phyloP scores from a whole-genome alignment of 2,113 vertebrate species.

The Rhea americana region DNA sequence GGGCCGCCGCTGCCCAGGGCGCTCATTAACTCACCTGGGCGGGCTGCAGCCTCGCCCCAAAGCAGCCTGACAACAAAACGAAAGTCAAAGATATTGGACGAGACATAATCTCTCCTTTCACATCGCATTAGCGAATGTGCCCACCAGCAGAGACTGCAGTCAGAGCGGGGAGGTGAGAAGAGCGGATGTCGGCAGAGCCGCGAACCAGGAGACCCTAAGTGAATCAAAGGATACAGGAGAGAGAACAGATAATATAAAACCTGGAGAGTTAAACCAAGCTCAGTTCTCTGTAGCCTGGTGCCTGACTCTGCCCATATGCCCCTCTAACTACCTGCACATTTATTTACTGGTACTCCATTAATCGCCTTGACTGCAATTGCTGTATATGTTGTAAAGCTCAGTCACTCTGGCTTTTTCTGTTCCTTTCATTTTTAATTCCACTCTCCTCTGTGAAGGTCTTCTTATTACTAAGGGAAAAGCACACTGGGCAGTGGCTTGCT shows the following conservation, averaged over 20 bases:
- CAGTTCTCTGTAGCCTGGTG: neutral
- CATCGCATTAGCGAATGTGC: neutral
- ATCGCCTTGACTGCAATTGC: neutral
- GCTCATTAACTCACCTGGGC: conserved; percentile 56
- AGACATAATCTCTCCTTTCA: neutral
- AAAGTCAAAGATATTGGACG: neutral
- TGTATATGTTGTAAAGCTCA: neutral
- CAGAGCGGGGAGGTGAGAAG: neutral
- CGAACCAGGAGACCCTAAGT: rapidly evolving
- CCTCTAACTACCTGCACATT: neutral
- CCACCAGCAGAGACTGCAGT: neutral
- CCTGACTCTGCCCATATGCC: rapidly evolving
- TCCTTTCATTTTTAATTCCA: neutral
- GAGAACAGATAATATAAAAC: neutral
- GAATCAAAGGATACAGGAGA: neutral
- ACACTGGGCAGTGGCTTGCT: neutral
- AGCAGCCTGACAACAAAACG: neutral
- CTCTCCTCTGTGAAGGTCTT: neutral
- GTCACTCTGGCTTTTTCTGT: neutral
- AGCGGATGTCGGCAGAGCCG: rapidly evolving
- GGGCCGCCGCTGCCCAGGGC: neutral
- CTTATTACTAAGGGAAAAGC: neutral
- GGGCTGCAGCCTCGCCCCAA: neutral
- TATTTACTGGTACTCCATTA: neutral
- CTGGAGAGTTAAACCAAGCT: neutral